Conservation (phyloP, 2,113 vertebrate species). For the Urocitellus parryii region DNA sequence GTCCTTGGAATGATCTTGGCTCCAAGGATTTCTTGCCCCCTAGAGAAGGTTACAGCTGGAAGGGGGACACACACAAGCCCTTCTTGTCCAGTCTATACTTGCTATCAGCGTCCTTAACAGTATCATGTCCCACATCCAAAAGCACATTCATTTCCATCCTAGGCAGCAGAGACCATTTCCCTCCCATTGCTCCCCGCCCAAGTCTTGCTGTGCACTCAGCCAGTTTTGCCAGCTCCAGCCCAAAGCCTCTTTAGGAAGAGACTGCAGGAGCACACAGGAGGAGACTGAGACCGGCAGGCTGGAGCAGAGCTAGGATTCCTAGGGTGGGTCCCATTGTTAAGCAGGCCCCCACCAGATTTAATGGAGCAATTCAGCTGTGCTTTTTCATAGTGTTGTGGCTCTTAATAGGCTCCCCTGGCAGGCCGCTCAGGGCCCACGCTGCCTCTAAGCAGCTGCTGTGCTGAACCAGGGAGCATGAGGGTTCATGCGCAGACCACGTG, state of each 20-base stretch:
- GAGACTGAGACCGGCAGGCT: neutral
- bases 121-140: neutral
- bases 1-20: neutral
- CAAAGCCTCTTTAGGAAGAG: neutral
- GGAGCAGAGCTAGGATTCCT: neutral
- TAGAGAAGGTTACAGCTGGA: neutral
- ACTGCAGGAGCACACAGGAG: too few species aligned
- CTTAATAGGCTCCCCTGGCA: conserved; percentile 74
- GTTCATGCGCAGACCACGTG: conserved; percentile 54
- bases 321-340: conserved; percentile 7
- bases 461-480: neutral
- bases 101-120: too few species aligned
- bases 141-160: rapidly evolving
- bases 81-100: neutral
- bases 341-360: conserved; percentile 32
- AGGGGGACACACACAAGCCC: neutral
- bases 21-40: neutral
- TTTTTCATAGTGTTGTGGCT: conserved; percentile 66
- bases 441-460: conserved; percentile 71
- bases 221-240: neutral
- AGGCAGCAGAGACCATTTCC: neutral
- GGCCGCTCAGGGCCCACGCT: conserved; percentile 46
- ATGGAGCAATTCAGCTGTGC: conserved; percentile 55
- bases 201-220: neutral
- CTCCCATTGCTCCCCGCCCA: neutral